Evolutionary conservation across 1,140 invertebrate species (phyloP).

Genomic region (Apis mellifera): Amel_HAv3.1 CM009943.2:3329501-3330000

Average conservation of each 20-base stretch:
- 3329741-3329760: background rate
- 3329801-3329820: background rate
- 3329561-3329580: background rate
- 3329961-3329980: constrained; percentile 5
- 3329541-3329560: background rate
- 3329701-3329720: background rate
- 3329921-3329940: constrained; percentile 11
- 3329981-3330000: constrained; percentile 63
- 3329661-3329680: background rate
- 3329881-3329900: constrained; percentile 32
- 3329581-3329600: background rate
- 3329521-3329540: constrained; percentile 13
- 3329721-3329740: background rate
- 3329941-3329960: background rate
- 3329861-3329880: constrained; percentile 57
- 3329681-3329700: background rate
- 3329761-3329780: constrained; percentile 37
- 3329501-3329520: constrained; percentile 8
- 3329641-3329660: background rate
- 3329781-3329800: background rate
- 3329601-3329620: background rate
- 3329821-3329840: background rate
- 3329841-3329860: constrained; percentile 29
- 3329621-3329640: constrained; percentile 17
- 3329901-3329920: constrained; percentile 8